Conservation (phyloP, 2,113 vertebrate genomes). For the Paradisaea rubra region DNA sequence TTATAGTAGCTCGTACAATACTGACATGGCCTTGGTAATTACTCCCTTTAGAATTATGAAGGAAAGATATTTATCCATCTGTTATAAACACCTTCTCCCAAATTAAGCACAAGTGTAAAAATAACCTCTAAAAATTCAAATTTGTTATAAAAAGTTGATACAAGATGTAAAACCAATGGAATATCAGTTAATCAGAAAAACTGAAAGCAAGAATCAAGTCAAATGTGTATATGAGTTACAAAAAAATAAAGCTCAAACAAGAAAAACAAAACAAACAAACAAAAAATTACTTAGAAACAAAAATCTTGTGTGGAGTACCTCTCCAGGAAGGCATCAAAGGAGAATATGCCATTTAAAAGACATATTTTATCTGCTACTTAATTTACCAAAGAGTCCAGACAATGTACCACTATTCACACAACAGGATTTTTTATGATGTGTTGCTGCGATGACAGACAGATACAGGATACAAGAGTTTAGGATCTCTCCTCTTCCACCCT, state of each 20-base stretch:
- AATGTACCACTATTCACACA: background rate
- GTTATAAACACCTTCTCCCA: background rate
- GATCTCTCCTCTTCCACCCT: background rate
- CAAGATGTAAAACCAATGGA: background rate
- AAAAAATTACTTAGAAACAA: background rate
- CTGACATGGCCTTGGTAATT: background rate
- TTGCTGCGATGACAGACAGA: background rate
- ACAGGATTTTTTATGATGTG: accelerated
- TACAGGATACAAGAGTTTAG: background rate
- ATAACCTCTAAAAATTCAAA: background rate
- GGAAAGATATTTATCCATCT: background rate
- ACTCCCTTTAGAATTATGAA: background rate
- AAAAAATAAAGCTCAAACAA: background rate
- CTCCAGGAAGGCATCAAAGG: background rate
- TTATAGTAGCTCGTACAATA: background rate
- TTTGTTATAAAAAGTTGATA: background rate
- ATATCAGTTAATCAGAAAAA: background rate
- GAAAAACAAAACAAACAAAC: background rate
- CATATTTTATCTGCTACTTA: conserved; percentile 8
- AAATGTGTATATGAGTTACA: background rate
- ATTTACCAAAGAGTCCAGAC: background rate
- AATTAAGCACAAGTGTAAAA: background rate
- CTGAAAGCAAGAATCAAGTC: background rate
- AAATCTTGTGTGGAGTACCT: background rate
- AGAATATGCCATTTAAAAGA: background rate